phyloP scores from a whole-genome alignment of 2,888 invertebrate genomes.

The Hofmannophila pseudospretella region DNA sequence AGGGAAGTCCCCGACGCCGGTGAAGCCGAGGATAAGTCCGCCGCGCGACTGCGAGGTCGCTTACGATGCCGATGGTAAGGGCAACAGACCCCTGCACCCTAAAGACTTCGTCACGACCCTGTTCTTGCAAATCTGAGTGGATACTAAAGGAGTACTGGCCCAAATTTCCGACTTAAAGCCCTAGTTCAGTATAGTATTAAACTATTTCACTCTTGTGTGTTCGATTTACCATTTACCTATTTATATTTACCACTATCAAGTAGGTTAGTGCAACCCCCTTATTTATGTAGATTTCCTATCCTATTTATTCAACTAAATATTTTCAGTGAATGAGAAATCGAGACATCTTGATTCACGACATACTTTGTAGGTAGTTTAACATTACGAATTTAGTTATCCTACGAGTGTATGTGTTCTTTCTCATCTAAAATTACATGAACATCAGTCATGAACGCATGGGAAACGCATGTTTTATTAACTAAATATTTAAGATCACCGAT shows the following conservation, averaged over 20 bases:
- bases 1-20: constrained; percentile 82
- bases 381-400: constrained; percentile 28
- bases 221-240: constrained; percentile 1
- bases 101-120: constrained; percentile 62
- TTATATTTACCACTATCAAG: too few relatives aligned
- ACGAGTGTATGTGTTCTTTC: constrained; percentile 66
- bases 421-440: constrained; percentile 1
- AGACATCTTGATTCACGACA: constrained; percentile 56
- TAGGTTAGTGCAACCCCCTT: constrained; percentile 27
- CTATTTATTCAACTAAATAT: constrained; percentile 17
- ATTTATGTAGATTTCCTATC: constrained; percentile 18
- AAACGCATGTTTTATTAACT: constrained; percentile 4
- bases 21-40: constrained; percentile 83
- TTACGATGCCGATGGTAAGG: constrained; percentile 86
- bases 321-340: constrained; percentile 47
- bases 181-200: constrained; percentile 6
- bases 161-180: constrained; percentile 1
- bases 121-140: constrained; percentile 13
- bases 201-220: neutral
- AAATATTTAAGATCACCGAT: constrained; percentile 2
- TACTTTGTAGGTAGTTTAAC: constrained; percentile 25
- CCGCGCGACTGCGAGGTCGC: constrained; percentile 84
- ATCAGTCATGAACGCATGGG: constrained; percentile 5
- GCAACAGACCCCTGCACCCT: constrained; percentile 58
- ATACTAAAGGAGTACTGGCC: neutral